Evolutionary conservation across 1,140 invertebrate species (phyloP).

Genomic region (Pogonus chalceus): DNA sequence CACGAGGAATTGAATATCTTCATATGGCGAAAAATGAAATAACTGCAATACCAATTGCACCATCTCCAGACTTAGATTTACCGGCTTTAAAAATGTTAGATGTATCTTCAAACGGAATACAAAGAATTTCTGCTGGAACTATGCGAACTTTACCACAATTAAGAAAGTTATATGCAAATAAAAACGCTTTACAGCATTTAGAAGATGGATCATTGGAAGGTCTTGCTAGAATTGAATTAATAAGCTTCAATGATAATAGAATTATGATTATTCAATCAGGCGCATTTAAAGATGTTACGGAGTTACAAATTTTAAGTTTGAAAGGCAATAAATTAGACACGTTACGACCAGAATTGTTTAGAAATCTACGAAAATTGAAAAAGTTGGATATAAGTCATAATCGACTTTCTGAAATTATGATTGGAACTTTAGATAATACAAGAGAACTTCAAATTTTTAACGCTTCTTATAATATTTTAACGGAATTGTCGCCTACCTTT

Average conservation of each 20-base stretch:
- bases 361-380: constrained; percentile 51
- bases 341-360: constrained; percentile 55
- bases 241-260: constrained; percentile 70
- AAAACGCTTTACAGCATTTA: constrained; percentile 61
- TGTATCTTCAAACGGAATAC: constrained; percentile 65
- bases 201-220: constrained; percentile 61
- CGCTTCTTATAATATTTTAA: constrained; percentile 67
- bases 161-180: constrained; percentile 60
- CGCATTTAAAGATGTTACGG: constrained; percentile 50
- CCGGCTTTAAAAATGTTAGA: constrained; percentile 62
- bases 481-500: constrained; percentile 58
- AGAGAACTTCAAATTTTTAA: constrained; percentile 62
- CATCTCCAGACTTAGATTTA: constrained; percentile 55
- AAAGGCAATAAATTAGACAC: constrained; percentile 65
- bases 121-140: constrained; percentile 52
- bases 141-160: constrained; percentile 59
- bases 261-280: constrained; percentile 54
- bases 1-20: constrained; percentile 66
- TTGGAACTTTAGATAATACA: constrained; percentile 51
- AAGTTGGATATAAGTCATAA: constrained; percentile 68
- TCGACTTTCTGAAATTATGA: constrained; percentile 55
- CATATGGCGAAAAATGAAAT: constrained; percentile 66
- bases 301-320: constrained; percentile 58
- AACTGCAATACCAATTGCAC: constrained; percentile 45
- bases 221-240: constrained; percentile 55